Conservation (phyloP, 2,113 vertebrate species). For the Canis aureus region DNA sequence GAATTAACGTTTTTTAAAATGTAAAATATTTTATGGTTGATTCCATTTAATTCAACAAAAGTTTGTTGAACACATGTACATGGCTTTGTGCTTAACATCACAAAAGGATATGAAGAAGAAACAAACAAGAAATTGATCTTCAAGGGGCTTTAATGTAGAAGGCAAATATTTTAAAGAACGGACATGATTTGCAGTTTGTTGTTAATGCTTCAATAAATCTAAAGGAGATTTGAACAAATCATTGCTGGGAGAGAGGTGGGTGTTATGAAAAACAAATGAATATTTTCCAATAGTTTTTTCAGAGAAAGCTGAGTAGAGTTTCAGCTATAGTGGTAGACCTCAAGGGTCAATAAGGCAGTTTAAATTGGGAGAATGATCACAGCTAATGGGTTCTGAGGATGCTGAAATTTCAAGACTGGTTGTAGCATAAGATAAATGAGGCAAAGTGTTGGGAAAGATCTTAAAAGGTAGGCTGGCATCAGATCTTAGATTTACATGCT, state of each 20-base stretch:
- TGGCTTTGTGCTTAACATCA: neutral
- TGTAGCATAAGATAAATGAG: neutral
- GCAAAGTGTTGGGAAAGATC: neutral
- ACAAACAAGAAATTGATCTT: neutral
- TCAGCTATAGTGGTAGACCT: neutral
- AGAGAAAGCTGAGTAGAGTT: neutral
- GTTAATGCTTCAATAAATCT: neutral
- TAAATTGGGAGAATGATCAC: neutral
- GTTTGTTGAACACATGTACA: neutral
- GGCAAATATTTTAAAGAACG: neutral
- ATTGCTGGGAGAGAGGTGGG: rapidly evolving
- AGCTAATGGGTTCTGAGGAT: neutral
- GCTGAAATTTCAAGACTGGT: neutral
- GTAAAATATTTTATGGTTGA: constrained; percentile 15
- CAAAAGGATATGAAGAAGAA: constrained; percentile 18
- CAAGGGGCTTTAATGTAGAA: neutral
- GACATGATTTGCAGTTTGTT: constrained; percentile 3
- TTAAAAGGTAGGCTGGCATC: neutral
- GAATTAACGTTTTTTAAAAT: constrained; percentile 14
- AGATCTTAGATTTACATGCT: neutral
- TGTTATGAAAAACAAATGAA: neutral
- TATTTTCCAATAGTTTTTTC: neutral
- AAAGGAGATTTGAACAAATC: neutral
- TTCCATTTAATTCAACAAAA: constrained; percentile 59
- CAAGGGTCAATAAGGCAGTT: neutral